Conservation (phyloP, 2,888 invertebrate genomes). For the Hypselothyrea guttata region DNA sequence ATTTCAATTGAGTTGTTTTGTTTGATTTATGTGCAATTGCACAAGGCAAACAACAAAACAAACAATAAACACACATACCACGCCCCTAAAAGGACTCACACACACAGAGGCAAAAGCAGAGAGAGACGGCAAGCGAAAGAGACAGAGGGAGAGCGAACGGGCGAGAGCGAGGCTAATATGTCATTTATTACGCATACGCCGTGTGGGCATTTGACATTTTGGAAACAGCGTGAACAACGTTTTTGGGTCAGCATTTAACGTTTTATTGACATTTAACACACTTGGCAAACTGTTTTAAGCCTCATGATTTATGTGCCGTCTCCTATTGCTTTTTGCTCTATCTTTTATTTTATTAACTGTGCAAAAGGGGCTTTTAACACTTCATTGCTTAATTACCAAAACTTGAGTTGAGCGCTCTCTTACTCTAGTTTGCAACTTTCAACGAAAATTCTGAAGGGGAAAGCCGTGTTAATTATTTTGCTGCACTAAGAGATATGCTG, state of each 20-base stretch:
- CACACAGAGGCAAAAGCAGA: conserved; percentile 4
- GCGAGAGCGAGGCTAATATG: conserved; percentile 57
- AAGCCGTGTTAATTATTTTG: conserved; percentile 1
- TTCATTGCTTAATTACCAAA: conserved; percentile 50
- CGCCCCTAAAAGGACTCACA: conserved; percentile 1
- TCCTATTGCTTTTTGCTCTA: not conserved
- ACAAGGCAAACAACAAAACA: conserved; percentile 52
- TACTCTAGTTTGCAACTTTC: conserved; percentile 2
- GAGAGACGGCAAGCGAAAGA: too few relatives aligned
- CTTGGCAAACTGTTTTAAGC: conserved; percentile 29
- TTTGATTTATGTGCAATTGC: conserved; percentile 73
- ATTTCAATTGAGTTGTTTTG: conserved; percentile 72
- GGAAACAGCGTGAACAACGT: conserved; percentile 52
- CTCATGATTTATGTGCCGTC: conserved; percentile 30
- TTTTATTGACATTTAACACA: conserved; percentile 72
- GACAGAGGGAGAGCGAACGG: too few relatives aligned
- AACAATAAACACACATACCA: conserved; percentile 2
- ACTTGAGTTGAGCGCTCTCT: conserved; percentile 19
- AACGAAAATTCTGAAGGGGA: conserved; percentile 11
- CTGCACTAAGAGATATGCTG: conserved; percentile 12
- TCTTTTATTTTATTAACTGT: too few relatives aligned
- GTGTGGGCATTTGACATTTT: conserved; percentile 62
- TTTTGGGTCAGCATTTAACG: conserved; percentile 34
- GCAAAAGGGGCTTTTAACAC: conserved; percentile 18
- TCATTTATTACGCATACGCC: conserved; percentile 69